These are phyloP conservation scores for Monodelphis domestica DNA, from an alignment of 2,797 vertebrate genomes.

Conservation along the genomic window DNA sequence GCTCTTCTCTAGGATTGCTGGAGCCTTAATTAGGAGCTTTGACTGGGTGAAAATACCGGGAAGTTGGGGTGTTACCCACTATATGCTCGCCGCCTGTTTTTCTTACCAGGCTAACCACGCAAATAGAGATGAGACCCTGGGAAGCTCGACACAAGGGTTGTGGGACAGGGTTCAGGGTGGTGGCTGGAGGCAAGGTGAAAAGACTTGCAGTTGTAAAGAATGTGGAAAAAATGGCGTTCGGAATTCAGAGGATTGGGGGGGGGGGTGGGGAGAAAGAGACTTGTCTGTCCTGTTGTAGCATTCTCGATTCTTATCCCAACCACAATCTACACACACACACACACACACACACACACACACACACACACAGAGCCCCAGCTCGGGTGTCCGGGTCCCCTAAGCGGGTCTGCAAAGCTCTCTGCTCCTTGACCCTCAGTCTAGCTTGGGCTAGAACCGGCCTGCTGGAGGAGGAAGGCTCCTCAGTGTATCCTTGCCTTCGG, in stretches of 20 bases:
- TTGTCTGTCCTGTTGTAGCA: slow-evolving; percentile 2
- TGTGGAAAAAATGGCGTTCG: slow-evolving; percentile 8
- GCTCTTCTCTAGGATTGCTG: neutral
- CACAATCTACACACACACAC: too few species aligned
- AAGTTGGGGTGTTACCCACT: neutral
- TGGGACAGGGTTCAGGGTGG: neutral
- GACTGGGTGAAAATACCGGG: neutral
- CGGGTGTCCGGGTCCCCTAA: neutral
- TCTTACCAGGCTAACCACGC: neutral
- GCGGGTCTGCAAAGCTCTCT: neutral
- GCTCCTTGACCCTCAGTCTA: neutral
- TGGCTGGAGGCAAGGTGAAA: neutral
- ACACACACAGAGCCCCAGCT: too few species aligned
- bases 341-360: too few species aligned
- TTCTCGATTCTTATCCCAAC: neutral
- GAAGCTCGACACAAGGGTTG: neutral
- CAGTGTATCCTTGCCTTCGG: slow-evolving; percentile 31
- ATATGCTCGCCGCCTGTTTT: neutral
- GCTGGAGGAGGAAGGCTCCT: neutral
- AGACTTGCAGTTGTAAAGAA: neutral
- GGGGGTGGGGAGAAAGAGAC: too few species aligned
- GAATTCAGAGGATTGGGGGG: slow-evolving; percentile 52
- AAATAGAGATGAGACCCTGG: neutral
- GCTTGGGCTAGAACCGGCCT: neutral
- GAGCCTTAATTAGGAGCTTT: neutral